Evolutionary conservation across 2,888 invertebrate species (phyloP), one percentile per base, ranked within the genome.

Genomic region (Standfussiana lucernea): DNA sequence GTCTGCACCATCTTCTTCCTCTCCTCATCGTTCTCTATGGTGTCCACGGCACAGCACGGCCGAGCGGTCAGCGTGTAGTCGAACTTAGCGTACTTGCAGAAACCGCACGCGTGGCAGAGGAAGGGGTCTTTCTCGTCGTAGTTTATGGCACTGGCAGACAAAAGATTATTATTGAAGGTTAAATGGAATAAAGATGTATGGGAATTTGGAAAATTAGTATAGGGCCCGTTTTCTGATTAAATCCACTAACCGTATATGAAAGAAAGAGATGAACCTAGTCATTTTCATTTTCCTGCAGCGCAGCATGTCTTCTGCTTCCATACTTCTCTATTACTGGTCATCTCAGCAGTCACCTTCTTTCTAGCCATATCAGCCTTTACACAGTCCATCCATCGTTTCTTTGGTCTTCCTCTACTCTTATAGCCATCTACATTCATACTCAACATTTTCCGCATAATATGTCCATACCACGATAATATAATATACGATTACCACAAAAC

Each of bases 81-180:
- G 94, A 99, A 99, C 95, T 99, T 99, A 53, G 99, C 99, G 95
- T 99, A 99, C 96, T 99, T 99, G 97, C 99, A 99, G 97, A 99
- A 99, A 1, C 99, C 99, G 95, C 99, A 99, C 8, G 99, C 98
- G 95, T 99, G 99, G 93, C 99, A 99, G 40, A 99, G 97, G 97
- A 99, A 99, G 0, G 99, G 99, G 95, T 99, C 99, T 93, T 99
- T 99, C 94, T 99, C 99, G 94, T 99, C 99, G 95, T 99, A 99
- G 95, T 99, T 99, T 89, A 99, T 99, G 0, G 99, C 99, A 40
- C 99, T 98, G 64, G 0, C 10, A 21, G 61, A 21, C 35, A 61
- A 32, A 3, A 59, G n/a, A n/a, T n/a, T 2, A 1, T 7, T 56
- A 32, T 21, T 59, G 59, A 59, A 56, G 18, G 32, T 59, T 59